Percentiles rank a stretch among this genome's conserved stretches.
These are phyloP conservation scores for Choristoneura rosaceana DNA, from an alignment of 2,888 invertebrate species.

Conservation along the genomic window DNA sequence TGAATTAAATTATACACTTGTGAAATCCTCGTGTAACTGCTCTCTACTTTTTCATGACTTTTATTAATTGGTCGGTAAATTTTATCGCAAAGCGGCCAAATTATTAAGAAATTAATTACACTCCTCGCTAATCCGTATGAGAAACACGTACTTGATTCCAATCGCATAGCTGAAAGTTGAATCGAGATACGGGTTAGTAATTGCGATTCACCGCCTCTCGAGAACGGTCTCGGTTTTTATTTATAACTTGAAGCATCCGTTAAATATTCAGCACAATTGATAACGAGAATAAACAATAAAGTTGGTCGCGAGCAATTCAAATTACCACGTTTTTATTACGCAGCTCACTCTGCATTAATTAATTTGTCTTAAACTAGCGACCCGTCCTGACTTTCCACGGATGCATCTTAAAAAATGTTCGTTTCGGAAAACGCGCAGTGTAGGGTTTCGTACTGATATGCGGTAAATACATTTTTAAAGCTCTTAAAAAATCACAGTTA, in stretches of 20 bases:
- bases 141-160: constrained; percentile 10
- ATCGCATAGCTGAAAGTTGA: constrained; percentile 22
- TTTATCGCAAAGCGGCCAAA: constrained; percentile 5
- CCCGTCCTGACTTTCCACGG: too few relatives aligned
- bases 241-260: constrained; percentile 43
- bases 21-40: too few relatives aligned
- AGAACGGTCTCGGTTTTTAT: constrained; percentile 27
- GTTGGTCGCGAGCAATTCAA: constrained; percentile 54
- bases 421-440: too few relatives aligned
- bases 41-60: too few relatives aligned
- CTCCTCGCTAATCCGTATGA: constrained; percentile 9
- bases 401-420: too few relatives aligned
- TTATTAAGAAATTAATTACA: constrained; percentile 14
- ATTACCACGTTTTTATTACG: constrained; percentile 57
- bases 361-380: constrained; percentile 30
- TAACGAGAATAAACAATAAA: constrained; percentile 50
- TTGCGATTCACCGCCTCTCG: constrained; percentile 25
- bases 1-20: too few relatives aligned
- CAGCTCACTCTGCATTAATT: constrained; percentile 26
- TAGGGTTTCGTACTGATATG: too few relatives aligned
- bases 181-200: constrained; percentile 26
- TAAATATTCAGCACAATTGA: constrained; percentile 57
- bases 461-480: too few relatives aligned
- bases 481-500: too few relatives aligned
- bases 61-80: not conserved